Conservation (phyloP, 2,113 vertebrate genomes). For the Ophiodon elongatus region DNA sequence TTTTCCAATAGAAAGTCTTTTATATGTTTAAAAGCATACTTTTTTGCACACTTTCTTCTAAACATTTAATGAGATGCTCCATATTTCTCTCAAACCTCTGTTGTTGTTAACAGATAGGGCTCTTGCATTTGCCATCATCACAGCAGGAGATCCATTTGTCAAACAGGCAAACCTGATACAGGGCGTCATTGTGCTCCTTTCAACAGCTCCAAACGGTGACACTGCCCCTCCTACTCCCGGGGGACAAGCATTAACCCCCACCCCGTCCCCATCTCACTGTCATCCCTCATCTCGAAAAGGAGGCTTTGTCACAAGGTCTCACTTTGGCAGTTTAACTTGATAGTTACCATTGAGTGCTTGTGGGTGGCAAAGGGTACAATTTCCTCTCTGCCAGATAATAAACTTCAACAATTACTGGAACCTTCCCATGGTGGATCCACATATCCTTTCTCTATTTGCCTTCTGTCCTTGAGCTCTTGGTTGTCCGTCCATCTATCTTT, state of each 20-base stretch:
- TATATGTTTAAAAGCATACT: not conserved
- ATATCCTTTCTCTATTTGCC: conserved; percentile 59
- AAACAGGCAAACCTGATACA: conserved; percentile 83
- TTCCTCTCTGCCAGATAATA: conserved; percentile 80
- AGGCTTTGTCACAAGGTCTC: conserved; percentile 82
- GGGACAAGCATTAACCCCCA: conserved; percentile 75
- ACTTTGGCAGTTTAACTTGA: conserved; percentile 85
- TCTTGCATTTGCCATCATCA: conserved; percentile 72
- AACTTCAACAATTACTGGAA: conserved; percentile 74
- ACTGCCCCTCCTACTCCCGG: conserved; percentile 84
- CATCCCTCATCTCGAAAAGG: conserved; percentile 82
- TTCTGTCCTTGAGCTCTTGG: conserved; percentile 59
- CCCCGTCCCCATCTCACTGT: conserved; percentile 77
- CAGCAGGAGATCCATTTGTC: conserved; percentile 85
- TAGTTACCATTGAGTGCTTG: conserved; percentile 82
- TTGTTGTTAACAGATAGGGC: conserved; percentile 58
- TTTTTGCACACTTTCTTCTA: conserved; percentile 1
- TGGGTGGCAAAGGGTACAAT: conserved; percentile 85
- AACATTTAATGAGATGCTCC: conserved; percentile 28
- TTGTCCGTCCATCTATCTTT: conserved; percentile 59
- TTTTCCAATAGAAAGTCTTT: not conserved
- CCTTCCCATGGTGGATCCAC: conserved; percentile 72
- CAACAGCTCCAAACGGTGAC: conserved; percentile 81
- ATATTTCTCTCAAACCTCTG: conserved; percentile 49
- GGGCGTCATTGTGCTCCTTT: conserved; percentile 81